Evolutionary conservation across 1,140 invertebrate species (phyloP).

Genomic region (Gryon sp.): DNA sequence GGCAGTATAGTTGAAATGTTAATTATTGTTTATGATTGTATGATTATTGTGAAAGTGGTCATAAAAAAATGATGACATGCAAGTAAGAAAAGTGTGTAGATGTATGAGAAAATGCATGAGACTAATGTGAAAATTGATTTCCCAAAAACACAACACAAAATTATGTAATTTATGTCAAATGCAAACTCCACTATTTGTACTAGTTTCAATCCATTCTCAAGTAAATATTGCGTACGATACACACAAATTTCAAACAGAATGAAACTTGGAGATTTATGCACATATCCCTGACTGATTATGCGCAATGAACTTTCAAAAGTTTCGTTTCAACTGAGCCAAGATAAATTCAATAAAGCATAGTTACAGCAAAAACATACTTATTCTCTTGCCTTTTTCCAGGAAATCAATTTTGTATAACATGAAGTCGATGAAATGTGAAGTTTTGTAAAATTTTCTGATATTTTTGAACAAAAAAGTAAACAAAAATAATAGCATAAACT

Average conservation of each 20-base stretch:
- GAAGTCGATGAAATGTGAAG: slow-evolving; percentile 41
- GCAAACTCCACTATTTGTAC: neutral
- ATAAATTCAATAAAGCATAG: neutral
- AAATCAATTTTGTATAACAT: slow-evolving; percentile 42
- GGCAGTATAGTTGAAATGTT: no score
- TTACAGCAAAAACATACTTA: neutral
- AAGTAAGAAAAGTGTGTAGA: neutral
- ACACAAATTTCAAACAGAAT: slow-evolving; percentile 10
- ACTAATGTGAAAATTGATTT: slow-evolving; percentile 10
- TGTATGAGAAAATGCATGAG: neutral
- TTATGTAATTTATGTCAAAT: neutral
- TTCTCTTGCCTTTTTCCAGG: slow-evolving; percentile 17
- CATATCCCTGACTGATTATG: slow-evolving; percentile 13
- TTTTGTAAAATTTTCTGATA: neutral
- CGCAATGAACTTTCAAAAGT: slow-evolving; percentile 13
- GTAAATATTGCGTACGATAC: slow-evolving; percentile 14
- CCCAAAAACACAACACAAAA: slow-evolving; percentile 4
- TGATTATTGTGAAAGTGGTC: slow-evolving; percentile 9
- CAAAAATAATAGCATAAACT: neutral
- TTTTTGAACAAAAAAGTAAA: neutral
- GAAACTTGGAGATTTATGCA: slow-evolving; percentile 29
- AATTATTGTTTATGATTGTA: no score
- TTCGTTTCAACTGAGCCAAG: slow-evolving; percentile 5
- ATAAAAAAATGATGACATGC: slow-evolving; percentile 16
- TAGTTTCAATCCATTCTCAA: neutral